These are phyloP conservation scores for Metopolophium dirhodum DNA, from an alignment of 1,140 invertebrate genomes.

Conservation along the genomic window DNA sequence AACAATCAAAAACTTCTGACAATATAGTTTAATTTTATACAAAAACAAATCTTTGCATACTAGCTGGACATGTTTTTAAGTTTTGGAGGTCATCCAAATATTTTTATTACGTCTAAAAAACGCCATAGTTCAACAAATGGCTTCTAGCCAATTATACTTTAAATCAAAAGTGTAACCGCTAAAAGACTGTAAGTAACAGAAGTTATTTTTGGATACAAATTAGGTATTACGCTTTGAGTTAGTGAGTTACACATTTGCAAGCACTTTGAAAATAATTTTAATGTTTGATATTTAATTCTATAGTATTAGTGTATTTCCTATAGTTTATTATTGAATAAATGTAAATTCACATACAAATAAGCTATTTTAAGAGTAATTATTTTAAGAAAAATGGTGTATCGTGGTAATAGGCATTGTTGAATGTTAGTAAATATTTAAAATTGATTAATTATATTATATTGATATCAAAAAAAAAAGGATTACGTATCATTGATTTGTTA, in stretches of 20 bases:
- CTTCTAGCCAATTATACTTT: slow-evolving; percentile 7
- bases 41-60: slow-evolving; percentile 14
- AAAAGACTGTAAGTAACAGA: slow-evolving; percentile 16
- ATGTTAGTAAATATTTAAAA: background rate
- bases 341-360: background rate
- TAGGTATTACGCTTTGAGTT: background rate
- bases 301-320: too few species aligned
- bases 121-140: slow-evolving; percentile 15
- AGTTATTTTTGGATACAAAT: slow-evolving; percentile 30
- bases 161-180: background rate
- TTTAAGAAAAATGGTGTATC: background rate
- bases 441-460: background rate
- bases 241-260: background rate
- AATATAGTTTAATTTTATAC: background rate
- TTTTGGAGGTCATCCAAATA: slow-evolving; percentile 45
- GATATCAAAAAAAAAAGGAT: too few species aligned
- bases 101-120: slow-evolving; percentile 42
- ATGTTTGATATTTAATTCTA: background rate
- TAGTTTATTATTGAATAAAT: background rate
- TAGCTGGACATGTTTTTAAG: background rate
- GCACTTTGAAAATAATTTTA: background rate
- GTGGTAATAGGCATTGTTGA: too few species aligned
- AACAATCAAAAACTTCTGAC: slow-evolving; percentile 7
- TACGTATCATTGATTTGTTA: too few species aligned
- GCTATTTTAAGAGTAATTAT: background rate